Evolutionary conservation across 2,113 vertebrate genomes (phyloP).

Genomic region (Eclectus roratus): DNA sequence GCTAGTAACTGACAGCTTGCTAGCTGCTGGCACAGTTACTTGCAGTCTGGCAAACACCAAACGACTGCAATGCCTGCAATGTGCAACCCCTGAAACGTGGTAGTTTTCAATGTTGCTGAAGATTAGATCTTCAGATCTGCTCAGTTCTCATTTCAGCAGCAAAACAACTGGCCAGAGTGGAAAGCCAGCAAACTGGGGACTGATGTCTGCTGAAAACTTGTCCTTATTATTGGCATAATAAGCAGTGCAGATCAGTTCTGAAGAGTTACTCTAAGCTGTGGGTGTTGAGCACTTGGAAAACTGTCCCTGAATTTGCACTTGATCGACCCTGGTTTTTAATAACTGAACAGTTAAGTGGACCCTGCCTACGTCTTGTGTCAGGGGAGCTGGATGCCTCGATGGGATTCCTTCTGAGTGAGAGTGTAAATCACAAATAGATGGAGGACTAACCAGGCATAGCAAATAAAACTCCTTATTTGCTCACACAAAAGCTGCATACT

Average conservation of each 20-base stretch:
- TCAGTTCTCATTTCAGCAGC: not conserved
- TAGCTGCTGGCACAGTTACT: slow-evolving; percentile 43
- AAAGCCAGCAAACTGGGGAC: not conserved
- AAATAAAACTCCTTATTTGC: slow-evolving; percentile 56
- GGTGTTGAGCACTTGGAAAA: not conserved
- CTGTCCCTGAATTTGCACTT: not conserved
- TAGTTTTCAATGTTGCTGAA: not conserved
- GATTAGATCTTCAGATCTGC: not conserved
- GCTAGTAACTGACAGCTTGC: slow-evolving; percentile 38
- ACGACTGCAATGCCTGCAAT: not conserved
- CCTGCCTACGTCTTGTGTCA: not conserved
- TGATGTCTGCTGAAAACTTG: not conserved
- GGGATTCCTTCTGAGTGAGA: slow-evolving; percentile 45
- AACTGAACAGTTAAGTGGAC: not conserved
- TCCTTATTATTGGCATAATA: not conserved
- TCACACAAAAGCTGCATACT: slow-evolving; percentile 27
- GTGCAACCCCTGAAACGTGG: not conserved
- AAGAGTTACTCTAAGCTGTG: not conserved
- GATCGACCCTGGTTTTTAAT: not conserved
- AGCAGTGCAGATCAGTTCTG: not conserved
- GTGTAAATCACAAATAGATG: slow-evolving; percentile 39
- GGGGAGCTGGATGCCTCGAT: not conserved
- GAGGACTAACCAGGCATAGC: not conserved
- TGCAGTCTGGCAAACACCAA: slow-evolving; percentile 47
- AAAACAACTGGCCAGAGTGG: not conserved